Evolutionary conservation across 1,140 invertebrate species (phyloP).

Genomic region (Drosophila lacertosa): DNA sequence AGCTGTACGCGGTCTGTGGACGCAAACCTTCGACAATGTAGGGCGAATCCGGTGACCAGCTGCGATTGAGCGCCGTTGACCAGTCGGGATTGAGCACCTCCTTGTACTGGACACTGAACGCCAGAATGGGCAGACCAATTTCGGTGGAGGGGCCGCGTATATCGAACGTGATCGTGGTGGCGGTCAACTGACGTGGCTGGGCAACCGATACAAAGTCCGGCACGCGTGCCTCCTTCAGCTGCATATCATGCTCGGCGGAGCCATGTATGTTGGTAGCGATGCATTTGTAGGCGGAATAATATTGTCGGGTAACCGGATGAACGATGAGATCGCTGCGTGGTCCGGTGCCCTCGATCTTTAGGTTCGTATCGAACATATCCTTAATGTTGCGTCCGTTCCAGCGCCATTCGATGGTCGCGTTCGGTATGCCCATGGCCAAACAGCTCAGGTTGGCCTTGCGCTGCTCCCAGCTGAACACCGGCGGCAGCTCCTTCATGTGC

Average conservation of each 20-base stretch:
- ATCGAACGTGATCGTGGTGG: slow-evolving; percentile 92
- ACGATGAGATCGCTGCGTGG: slow-evolving; percentile 89
- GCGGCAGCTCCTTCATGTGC: slow-evolving; percentile 88
- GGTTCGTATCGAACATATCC: slow-evolving; percentile 85
- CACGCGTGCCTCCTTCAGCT: slow-evolving; percentile 89
- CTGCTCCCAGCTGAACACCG: slow-evolving; percentile 92
- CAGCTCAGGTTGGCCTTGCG: slow-evolving; percentile 93
- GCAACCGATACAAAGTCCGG: slow-evolving; percentile 85
- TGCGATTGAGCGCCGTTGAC: slow-evolving; percentile 88
- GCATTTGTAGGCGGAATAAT: slow-evolving; percentile 93
- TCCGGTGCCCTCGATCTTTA: slow-evolving; percentile 88
- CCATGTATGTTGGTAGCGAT: slow-evolving; percentile 92
- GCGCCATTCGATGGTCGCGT: slow-evolving; percentile 95
- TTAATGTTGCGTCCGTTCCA: slow-evolving; percentile 85
- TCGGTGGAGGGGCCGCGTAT: slow-evolving; percentile 89
- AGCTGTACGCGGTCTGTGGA: slow-evolving; percentile 92
- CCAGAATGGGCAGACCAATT: slow-evolving; percentile 89
- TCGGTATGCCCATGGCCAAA: slow-evolving; percentile 90
- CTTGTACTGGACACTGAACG: slow-evolving; percentile 91
- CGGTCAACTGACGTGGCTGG: slow-evolving; percentile 88
- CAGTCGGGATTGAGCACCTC: slow-evolving; percentile 87
- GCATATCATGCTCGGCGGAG: slow-evolving; percentile 87
- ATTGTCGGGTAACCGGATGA: slow-evolving; percentile 86
- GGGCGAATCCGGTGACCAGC: slow-evolving; percentile 90
- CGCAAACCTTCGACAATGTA: slow-evolving; percentile 92